Conservation (phyloP, 1,140 invertebrate species). For the Lepidurus apus region DNA sequence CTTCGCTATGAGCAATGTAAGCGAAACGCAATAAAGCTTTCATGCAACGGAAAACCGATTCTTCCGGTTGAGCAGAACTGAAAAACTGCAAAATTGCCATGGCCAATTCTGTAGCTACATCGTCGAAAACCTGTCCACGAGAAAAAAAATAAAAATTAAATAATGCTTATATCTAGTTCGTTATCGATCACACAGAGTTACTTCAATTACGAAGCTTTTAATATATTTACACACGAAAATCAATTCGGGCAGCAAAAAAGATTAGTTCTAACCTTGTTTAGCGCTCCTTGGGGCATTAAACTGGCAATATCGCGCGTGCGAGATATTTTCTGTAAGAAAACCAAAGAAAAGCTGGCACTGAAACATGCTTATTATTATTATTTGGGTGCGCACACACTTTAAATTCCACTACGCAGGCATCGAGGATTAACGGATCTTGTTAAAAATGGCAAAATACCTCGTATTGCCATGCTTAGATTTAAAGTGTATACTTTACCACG, state of each 20-base stretch:
- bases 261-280: constrained; percentile 22
- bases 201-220: not conserved
- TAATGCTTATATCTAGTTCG: no score
- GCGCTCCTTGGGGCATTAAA: constrained; percentile 7
- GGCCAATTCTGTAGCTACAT: constrained; percentile 82
- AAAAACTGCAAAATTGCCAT: constrained; percentile 89
- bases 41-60: constrained; percentile 68
- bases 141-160: constrained; percentile 16
- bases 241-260: not conserved
- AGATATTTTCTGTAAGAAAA: constrained; percentile 20
- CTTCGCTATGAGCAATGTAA: constrained; percentile 70
- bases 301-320: constrained; percentile 5
- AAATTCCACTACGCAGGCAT: constrained; percentile 1
- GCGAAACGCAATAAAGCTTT: constrained; percentile 73
- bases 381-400: not conserved
- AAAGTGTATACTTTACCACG: constrained; percentile 73
- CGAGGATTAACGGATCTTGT: not conserved
- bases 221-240: not conserved
- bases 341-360: constrained; percentile 5
- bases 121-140: constrained; percentile 74
- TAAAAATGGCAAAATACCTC: constrained; percentile 15
- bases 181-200: no score
- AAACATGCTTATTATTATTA: constrained; percentile 2
- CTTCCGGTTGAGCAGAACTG: constrained; percentile 68
- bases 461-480: constrained; percentile 28